Base-by-base conservation (phyloP, 2,797 vertebrate species). In the Hemitrygon akajei region DNA sequence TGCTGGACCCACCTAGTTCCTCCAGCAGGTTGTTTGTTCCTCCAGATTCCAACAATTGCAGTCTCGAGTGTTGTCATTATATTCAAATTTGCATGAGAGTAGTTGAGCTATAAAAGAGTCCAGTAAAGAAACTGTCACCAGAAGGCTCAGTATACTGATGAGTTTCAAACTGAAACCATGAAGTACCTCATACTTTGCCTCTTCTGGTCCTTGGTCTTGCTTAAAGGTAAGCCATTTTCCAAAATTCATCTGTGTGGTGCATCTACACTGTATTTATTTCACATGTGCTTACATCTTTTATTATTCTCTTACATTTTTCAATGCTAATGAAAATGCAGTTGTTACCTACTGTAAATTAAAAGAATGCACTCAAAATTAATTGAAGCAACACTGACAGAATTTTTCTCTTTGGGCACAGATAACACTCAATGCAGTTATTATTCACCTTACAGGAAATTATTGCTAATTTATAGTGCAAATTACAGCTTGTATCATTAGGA, bases 181-280 rank as follows among this genome's bases (percentile, higher is more conserved):
- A 22, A 37, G 34, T 18, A 69, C 63, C 66, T n/a, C 7, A 37
- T 69, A 37, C 20, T 69, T 37, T 37, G 16, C 20, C 18, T 89
- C 25, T 69, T 69, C 86, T 89, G 86, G 86, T 63, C 20, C 34
- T 37, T 89, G 86, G 37, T 69, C n/a, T 63, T 89, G 9, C 9
- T 89, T 89, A 66, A 22, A 89, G 86, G 86, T 69, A 89, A 69
- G 86, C 66, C 3, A 37, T 89, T 89, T 86, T 69, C 18, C 86
- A 20, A 18, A 2, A 89, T 9, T 9, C 5, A 11, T 37, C 34
- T 66, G 18, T 1, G 6, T 34, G 2, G 3, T 60, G 25, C 56
- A 86, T 14, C 27, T 60, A 86, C 16, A 25, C 80, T 14, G 47
- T 60, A 86, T 66, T 10, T 66, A 47, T 47, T 10, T 5, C 9